A percentile compares a stretch with the other conserved stretches of the same genome.
Conservation (phyloP, 2,888 invertebrate species). For the Caenorhabditis sp. region DNA sequence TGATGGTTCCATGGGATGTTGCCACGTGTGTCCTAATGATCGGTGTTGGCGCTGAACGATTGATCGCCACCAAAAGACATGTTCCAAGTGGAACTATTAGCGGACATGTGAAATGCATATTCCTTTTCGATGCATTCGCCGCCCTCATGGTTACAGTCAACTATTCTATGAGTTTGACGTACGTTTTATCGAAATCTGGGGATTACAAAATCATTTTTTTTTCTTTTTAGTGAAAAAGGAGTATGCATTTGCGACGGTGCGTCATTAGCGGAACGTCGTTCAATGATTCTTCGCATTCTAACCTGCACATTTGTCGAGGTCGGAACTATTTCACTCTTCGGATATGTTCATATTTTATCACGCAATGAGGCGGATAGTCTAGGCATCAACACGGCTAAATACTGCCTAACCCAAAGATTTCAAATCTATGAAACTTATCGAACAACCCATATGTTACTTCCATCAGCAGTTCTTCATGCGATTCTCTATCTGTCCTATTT, state of each 20-base stretch:
- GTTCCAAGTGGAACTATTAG: conserved; percentile 34
- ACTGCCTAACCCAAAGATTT: conserved; percentile 37
- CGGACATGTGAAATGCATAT: conserved; percentile 29
- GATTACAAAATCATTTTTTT: not conserved
- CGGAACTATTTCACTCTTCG: conserved; percentile 41
- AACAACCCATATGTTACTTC: conserved; percentile 42
- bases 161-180: conserved; percentile 36
- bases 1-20: conserved; percentile 48
- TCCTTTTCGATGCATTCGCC: conserved; percentile 15
- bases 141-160: conserved; percentile 37
- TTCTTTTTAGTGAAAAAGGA: conserved; percentile 28
- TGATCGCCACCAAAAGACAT: conserved; percentile 31
- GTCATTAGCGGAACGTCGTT: conserved; percentile 32
- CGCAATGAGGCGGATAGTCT: conserved; percentile 36
- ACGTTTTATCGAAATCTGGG: conserved; percentile 4
- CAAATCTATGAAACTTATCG: conserved; percentile 48
- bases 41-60: conserved; percentile 37
- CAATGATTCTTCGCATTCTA: conserved; percentile 32
- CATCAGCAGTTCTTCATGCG: conserved; percentile 43
- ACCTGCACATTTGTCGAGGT: conserved; percentile 37
- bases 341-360: conserved; percentile 36
- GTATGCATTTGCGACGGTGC: conserved; percentile 44
- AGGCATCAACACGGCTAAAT: conserved; percentile 45
- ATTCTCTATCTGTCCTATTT: conserved; percentile 40
- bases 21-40: conserved; percentile 40